Evolutionary conservation across 2,888 invertebrate genomes (phyloP).

Genomic region (Eudasyphora cyanicolor): DNA sequence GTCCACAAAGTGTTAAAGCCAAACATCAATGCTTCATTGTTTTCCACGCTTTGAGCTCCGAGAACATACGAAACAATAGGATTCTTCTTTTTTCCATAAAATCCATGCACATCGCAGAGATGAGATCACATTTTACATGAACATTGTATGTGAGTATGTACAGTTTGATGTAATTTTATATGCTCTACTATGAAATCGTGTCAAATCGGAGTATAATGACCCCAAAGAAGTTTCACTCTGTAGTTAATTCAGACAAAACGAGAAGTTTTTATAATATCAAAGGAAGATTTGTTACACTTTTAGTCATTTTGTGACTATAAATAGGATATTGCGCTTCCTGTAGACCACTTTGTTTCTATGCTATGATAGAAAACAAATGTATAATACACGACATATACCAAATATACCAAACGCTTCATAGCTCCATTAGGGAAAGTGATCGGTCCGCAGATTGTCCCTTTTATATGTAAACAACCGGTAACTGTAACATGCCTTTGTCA

Average conservation of each 20-base stretch:
- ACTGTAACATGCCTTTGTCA: no score
- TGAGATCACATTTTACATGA: not conserved
- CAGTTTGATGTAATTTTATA: not conserved
- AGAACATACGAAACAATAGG: conserved; percentile 42
- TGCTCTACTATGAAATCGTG: not conserved
- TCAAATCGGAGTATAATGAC: not conserved
- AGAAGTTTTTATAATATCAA: not conserved
- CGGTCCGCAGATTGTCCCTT: no score
- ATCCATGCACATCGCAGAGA: not conserved
- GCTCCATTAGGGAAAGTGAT: no score
- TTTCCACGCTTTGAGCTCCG: conserved; percentile 17
- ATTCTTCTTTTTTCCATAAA: not conserved
- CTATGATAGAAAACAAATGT: no score
- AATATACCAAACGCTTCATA: no score
- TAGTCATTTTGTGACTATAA: no score
- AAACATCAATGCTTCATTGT: conserved; percentile 20
- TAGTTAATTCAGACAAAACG: no score
- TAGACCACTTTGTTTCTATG: no score
- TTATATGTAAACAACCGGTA: no score
- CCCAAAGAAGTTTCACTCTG: not conserved
- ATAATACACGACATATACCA: no score
- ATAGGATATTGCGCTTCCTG: no score
- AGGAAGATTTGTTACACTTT: not conserved
- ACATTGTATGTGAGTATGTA: not conserved
- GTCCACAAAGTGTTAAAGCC: not conserved